A percentile compares a stretch with the other conserved stretches of the same genome.
Evolutionary conservation across 2,888 invertebrate species (phyloP).

Genomic region (Stenotaenia linearis): DNA sequence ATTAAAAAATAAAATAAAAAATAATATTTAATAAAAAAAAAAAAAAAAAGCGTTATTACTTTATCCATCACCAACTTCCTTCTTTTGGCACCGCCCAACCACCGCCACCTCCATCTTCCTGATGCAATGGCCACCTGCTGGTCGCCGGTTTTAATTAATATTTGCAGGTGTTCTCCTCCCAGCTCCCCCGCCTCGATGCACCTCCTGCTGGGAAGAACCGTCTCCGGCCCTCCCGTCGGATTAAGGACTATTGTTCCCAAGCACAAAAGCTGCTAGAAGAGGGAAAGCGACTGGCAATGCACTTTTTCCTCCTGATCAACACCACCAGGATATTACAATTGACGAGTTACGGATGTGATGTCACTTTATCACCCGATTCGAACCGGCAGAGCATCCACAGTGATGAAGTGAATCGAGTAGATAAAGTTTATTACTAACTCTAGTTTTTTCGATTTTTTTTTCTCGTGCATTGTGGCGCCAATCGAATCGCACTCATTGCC

Average conservation of each 20-base stretch:
- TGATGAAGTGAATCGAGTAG: neutral
- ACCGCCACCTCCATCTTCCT: slow-evolving; percentile 15
- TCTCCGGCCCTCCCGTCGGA: slow-evolving; percentile 17
- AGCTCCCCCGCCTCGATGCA: slow-evolving; percentile 17
- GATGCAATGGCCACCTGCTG: slow-evolving; percentile 27
- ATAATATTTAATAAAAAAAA: neutral
- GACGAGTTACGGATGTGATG: slow-evolving; percentile 15
- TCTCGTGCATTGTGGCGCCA: neutral
- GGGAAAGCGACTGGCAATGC: slow-evolving; percentile 7
- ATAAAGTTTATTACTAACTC: neutral
- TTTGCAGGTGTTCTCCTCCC: slow-evolving; percentile 27
- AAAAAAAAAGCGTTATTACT: neutral
- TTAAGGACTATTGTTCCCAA: slow-evolving; percentile 16
- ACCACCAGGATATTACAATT: slow-evolving; percentile 17
- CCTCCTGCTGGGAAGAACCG: slow-evolving; percentile 18
- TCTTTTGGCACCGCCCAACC: neutral
- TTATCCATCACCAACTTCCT: neutral
- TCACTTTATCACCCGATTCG: neutral
- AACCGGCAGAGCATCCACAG: neutral
- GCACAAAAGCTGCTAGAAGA: neutral
- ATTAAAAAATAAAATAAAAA: neutral
- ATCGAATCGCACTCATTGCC: neutral
- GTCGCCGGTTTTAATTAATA: slow-evolving; percentile 28
- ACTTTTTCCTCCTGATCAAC: slow-evolving; percentile 7
- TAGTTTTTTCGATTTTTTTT: neutral